These are phyloP conservation scores for Agrotis clavis DNA, from an alignment of 2,888 invertebrate species.

Conservation along the genomic window DNA sequence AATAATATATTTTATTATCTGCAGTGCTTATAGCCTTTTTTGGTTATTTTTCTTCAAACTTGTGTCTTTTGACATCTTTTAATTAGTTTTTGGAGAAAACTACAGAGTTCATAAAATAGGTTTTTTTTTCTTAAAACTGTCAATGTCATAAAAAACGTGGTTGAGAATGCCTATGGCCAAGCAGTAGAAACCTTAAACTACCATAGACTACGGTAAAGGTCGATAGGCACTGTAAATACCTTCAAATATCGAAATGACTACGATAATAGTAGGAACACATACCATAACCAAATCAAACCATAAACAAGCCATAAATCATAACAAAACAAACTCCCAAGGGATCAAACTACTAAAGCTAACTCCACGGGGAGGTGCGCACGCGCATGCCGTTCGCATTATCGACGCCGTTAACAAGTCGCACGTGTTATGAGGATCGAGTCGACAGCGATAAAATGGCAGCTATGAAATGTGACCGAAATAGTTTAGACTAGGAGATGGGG, in stretches of 20 bases:
- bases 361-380: conserved; percentile 52
- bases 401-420: conserved; percentile 74
- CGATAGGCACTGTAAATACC: neutral
- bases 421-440: conserved; percentile 71
- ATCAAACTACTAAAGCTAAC: conserved; percentile 54
- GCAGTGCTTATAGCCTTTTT: neutral
- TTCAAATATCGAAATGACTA: neutral
- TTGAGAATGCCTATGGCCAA: too few relatives aligned
- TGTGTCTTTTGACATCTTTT: too few relatives aligned
- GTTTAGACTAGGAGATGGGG: conserved; percentile 35
- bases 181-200: too few relatives aligned
- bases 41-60: neutral
- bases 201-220: too few relatives aligned
- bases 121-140: too few relatives aligned
- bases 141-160: too few relatives aligned
- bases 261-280: too few relatives aligned
- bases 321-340: conserved; percentile 33
- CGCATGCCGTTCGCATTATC: conserved; percentile 70
- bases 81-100: neutral
- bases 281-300: conserved; percentile 10
- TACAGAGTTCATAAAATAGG: neutral
- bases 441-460: conserved; percentile 67
- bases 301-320: conserved; percentile 48
- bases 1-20: neutral
- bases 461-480: conserved; percentile 71